Evolutionary conservation across 2,113 vertebrate genomes (phyloP), one percentile per base, ranked within the genome.

Genomic region (Plectropomus leopardus): DNA sequence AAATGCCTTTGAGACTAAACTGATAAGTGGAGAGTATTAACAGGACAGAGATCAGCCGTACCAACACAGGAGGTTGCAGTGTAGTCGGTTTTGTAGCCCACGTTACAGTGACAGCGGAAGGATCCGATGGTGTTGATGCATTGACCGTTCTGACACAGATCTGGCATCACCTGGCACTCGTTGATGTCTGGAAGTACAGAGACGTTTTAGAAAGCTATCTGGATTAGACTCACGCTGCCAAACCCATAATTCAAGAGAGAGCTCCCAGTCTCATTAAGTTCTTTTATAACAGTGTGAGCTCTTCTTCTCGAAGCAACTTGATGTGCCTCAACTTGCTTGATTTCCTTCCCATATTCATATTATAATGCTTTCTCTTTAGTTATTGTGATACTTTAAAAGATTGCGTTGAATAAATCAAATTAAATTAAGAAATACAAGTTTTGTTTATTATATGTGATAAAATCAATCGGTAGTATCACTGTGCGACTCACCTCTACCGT

Each of bases 91-190:
- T 92, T 94, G 86, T 98, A 99, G 28, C 97, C 97, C 0, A 95
- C 81, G 1, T 94, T 93, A 84, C 98, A 99, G 91, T 97, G 97
- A 76, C 98, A 98, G 87, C 88, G 97, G 96, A 97, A 98, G 60
- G 97, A 98, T 42, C 98, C 97, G 0, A 98, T 95, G 71, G 91
- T 96, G 93, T 99, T 99, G 93, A 99, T 95, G 89, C 97, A 99
- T 89, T 97, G 96, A 0, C 98, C 97, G 0, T 98, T 95, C 36
- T 70, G 93, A 74, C 98, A 99, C 70, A 98, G 92, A 85, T 95
- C 95, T 19, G 96, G 94, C 73, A 99, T 92, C 34, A 98, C 95
- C 28, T 82, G 94, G 85, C 98, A 99, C 89, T 99, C 98, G 0
- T 99, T 97, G 23, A 99, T 97, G 79, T 99, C 98, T 99, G 93